A percentile compares a stretch with the other conserved stretches of the same genome.
phyloP scores from a whole-genome alignment of 2,113 vertebrate species.

The Nicator chloris region DNA sequence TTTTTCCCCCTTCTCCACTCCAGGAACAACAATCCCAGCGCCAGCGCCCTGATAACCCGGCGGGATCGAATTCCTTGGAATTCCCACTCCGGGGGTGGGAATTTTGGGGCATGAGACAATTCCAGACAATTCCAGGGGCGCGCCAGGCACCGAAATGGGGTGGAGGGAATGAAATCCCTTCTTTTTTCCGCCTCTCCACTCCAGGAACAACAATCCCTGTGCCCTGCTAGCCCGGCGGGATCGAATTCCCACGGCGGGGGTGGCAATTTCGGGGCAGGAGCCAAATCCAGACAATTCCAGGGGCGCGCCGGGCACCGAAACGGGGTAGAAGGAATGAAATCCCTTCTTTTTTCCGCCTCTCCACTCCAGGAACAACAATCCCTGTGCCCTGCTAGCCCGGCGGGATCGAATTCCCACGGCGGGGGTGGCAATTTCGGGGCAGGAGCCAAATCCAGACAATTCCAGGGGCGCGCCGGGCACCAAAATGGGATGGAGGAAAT shows the following conservation, averaged over 20 bases:
- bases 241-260: fast-evolving
- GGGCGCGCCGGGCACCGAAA: too few species aligned
- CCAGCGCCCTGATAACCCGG: too few species aligned
- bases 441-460: too few species aligned
- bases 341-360: neutral
- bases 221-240: fast-evolving
- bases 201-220: too few species aligned
- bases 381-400: neutral
- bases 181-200: neutral
- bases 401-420: neutral
- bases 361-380: neutral
- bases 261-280: neutral
- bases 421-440: neutral
- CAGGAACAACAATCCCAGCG: too few species aligned
- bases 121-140: neutral
- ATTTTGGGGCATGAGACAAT: neutral
- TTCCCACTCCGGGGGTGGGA: too few species aligned
- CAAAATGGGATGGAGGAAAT: fast-evolving
- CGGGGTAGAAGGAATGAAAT: too few species aligned
- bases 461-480: neutral
- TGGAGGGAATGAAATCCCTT: neutral
- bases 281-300: too few species aligned
- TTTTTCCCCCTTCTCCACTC: too few species aligned
- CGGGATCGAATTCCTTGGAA: too few species aligned
- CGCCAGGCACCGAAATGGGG: too few species aligned